Evolutionary conservation across 2,888 invertebrate genomes (phyloP), one percentile per base, ranked within the genome.

Genomic region (Cephus nigrinus): DNA sequence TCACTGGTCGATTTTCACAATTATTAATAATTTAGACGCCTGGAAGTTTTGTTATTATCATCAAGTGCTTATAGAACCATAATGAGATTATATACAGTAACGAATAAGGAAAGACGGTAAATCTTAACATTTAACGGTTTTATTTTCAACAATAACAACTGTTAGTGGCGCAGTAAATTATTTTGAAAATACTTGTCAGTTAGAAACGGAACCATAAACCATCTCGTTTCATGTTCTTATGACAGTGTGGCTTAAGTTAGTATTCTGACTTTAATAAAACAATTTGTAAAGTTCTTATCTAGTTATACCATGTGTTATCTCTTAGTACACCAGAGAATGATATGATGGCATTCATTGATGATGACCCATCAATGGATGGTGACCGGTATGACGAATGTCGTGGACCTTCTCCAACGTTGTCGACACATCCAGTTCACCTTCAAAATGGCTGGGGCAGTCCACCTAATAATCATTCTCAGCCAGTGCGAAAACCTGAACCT

Each of bases 271-370:
- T 55, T 55, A 23, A 55, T 55, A 55, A 23, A 55, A 55, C 9
- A 55, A 55, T 23, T 55, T 55, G 55, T 23, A 5, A 5, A 9
- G 1, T 55, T 55, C 55, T 55, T 5, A 55, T 23, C 23, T 23
- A 9, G 23, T 55, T 55, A 55, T 55, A 55, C 5, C 40, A 15
- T 40, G 5, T 55, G 5, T 55, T 55, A 31, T 12, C 12, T 82
- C 82, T 11, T 79, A 91, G 91, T 77, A 91, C 91, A 4, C 91
- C 96, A 0, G 96, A 96, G 88, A 94, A 95, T 81, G 96, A 96
- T 88, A 92, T 95, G 83, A 94, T 96, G 93, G 95, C 95, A 36
- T 96, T 96, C 85, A 96, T 96, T 82, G 96, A 96, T 90, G 96
- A 96, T 30, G 94, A 94, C 88, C 93, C 94, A n/a, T 92, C 93